Conservation (phyloP, 2,113 vertebrate species). For the Platysternon megacephalum region DNA sequence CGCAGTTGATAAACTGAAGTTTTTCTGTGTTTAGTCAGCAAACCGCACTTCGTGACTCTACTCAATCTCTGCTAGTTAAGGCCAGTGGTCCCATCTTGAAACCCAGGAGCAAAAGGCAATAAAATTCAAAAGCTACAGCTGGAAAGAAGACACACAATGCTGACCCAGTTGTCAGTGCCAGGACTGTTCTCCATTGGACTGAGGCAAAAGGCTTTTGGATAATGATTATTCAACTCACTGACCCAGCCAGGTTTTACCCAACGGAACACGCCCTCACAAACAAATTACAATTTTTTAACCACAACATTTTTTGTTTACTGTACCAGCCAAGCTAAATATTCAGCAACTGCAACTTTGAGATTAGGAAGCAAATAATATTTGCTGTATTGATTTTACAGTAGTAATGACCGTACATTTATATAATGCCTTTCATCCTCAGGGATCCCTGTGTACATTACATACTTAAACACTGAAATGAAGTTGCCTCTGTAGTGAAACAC, state of each 20-base stretch:
- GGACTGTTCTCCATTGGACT: background rate
- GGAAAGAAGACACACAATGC: background rate
- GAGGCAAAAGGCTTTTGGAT: background rate
- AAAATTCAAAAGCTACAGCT: slow-evolving; percentile 1
- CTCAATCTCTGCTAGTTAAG: slow-evolving; percentile 7
- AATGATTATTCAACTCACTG: background rate
- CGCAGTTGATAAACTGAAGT: slow-evolving; percentile 14
- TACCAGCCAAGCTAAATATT: slow-evolving; percentile 20
- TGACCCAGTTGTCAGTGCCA: background rate
- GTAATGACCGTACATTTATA: background rate
- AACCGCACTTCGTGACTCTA: slow-evolving; percentile 24
- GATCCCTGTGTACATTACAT: background rate
- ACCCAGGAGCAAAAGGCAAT: background rate
- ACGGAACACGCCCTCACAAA: background rate
- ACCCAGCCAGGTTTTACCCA: background rate
- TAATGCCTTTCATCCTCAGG: slow-evolving; percentile 18
- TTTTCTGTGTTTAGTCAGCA: slow-evolving; percentile 60
- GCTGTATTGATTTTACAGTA: slow-evolving; percentile 12
- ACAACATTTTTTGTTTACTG: background rate
- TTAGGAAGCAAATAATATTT: slow-evolving; percentile 3
- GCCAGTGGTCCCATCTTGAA: background rate
- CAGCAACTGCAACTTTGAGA: background rate
- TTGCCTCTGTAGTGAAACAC: background rate
- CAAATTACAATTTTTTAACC: slow-evolving; percentile 21
- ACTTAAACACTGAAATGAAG: background rate